These are phyloP conservation scores for Hyles vespertilio DNA, from an alignment of 1,140 invertebrate species.

Conservation along the genomic window DNA sequence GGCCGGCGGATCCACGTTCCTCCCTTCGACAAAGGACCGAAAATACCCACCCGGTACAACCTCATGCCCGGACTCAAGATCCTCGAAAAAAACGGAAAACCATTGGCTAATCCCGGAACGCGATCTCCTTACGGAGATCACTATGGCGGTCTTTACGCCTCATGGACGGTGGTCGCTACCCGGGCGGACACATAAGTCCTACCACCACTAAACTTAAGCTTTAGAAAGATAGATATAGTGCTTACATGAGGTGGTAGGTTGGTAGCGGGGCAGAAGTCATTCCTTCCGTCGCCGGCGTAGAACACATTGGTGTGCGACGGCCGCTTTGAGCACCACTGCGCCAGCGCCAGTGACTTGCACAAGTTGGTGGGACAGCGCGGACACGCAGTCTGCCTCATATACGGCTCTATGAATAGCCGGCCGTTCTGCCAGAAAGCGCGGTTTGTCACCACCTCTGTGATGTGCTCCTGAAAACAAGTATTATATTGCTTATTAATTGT, in stretches of 20 bases:
- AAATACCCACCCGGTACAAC: too few relatives aligned
- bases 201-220: too few relatives aligned
- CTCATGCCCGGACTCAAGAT: too few relatives aligned
- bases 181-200: too few relatives aligned
- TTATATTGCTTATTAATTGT: too few relatives aligned
- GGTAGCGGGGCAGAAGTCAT: slow-evolving; percentile 53
- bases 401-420: slow-evolving; percentile 56
- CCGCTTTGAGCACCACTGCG: slow-evolving; percentile 26
- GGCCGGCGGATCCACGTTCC: too few relatives aligned
- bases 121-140: too few relatives aligned
- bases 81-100: too few relatives aligned
- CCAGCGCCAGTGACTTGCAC: slow-evolving; percentile 54
- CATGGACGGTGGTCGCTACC: too few relatives aligned
- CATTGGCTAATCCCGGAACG: too few relatives aligned
- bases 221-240: neutral
- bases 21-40: too few relatives aligned
- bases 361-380: slow-evolving; percentile 48
- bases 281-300: slow-evolving; percentile 55
- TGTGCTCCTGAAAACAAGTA: slow-evolving; percentile 5
- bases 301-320: slow-evolving; percentile 25
- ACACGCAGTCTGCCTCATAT: slow-evolving; percentile 47
- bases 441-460: slow-evolving; percentile 50
- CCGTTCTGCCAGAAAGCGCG: slow-evolving; percentile 48
- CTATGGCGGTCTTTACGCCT: too few relatives aligned
- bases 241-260: slow-evolving; percentile 38